phyloP scores from a whole-genome alignment of 1,140 invertebrate species.

The Neodiprion pinetum region DNA sequence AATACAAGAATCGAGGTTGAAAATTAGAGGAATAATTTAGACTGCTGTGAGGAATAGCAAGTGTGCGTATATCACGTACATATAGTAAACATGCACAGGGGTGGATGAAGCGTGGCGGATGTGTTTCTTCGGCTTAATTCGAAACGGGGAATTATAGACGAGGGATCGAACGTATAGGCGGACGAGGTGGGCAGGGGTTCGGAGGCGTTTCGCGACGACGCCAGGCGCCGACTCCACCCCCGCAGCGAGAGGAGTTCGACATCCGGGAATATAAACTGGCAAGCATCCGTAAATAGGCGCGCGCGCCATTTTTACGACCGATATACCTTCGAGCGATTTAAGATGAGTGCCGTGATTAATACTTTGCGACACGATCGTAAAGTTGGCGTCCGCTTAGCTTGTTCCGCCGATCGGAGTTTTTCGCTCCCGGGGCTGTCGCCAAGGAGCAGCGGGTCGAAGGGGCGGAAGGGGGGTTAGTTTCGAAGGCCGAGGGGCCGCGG shows the following conservation, averaged over 20 bases:
- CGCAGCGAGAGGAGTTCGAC: background rate
- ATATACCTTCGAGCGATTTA: slow-evolving; percentile 47
- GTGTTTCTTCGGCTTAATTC: background rate
- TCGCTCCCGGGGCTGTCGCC: slow-evolving; percentile 15
- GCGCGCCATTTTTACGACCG: slow-evolving; percentile 50
- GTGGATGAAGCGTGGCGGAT: too few species aligned
- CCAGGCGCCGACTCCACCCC: slow-evolving; percentile 1
- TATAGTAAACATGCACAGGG: too few species aligned
- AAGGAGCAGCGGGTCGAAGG: background rate
- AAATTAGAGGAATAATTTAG: too few species aligned
- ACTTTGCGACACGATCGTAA: slow-evolving; percentile 58
- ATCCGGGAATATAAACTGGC: slow-evolving; percentile 27
- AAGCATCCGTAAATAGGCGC: slow-evolving; percentile 50
- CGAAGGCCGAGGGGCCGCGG: background rate
- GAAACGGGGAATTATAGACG: background rate
- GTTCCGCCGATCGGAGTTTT: slow-evolving; percentile 26
- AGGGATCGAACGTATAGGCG: background rate
- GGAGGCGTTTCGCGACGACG: slow-evolving; percentile 3
- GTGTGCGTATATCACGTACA: too few species aligned
- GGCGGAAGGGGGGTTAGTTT: background rate
- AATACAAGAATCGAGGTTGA: too few species aligned
- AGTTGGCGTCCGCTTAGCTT: slow-evolving; percentile 48
- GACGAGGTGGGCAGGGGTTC: too few species aligned
- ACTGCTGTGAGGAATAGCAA: too few species aligned
- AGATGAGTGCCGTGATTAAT: slow-evolving; percentile 58